A percentile compares a stretch with the other conserved stretches of the same genome.
These are phyloP conservation scores for Nilaparvata lugens DNA, from an alignment of 1,140 invertebrate genomes.

Conservation along the genomic window DNA sequence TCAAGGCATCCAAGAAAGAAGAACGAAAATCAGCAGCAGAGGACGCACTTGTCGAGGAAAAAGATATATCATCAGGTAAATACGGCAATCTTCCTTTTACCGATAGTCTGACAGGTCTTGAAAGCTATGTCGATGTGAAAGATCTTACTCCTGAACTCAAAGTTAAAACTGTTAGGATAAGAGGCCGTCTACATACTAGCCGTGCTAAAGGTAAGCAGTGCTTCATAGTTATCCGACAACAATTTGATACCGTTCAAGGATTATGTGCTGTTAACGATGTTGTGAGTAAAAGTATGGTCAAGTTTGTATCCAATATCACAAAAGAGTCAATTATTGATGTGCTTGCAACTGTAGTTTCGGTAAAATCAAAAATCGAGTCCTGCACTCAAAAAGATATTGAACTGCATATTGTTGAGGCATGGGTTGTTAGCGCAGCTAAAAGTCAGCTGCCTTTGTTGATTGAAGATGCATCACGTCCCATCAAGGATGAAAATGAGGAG, in stretches of 20 bases:
- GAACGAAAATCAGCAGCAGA: neutral
- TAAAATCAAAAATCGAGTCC: slow-evolving; percentile 69
- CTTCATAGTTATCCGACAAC: slow-evolving; percentile 89
- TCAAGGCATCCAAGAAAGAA: neutral
- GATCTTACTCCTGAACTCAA: slow-evolving; percentile 45
- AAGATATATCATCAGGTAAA: slow-evolving; percentile 54
- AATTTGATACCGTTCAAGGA: slow-evolving; percentile 85
- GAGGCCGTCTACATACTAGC: slow-evolving; percentile 84
- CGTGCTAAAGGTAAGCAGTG: slow-evolving; percentile 94
- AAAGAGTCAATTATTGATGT: slow-evolving; percentile 96
- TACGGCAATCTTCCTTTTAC: slow-evolving; percentile 73
- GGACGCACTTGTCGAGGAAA: slow-evolving; percentile 8
- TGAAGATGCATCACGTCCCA: slow-evolving; percentile 83
- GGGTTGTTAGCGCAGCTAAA: slow-evolving; percentile 78
- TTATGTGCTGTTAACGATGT: slow-evolving; percentile 72
- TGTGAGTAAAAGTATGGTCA: slow-evolving; percentile 93
- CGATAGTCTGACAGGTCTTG: slow-evolving; percentile 56
- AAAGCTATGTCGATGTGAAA: slow-evolving; percentile 46
- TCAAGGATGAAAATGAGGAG: slow-evolving; percentile 40
- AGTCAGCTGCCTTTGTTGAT: slow-evolving; percentile 86
- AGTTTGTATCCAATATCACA: slow-evolving; percentile 81
- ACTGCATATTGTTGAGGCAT: slow-evolving; percentile 68
- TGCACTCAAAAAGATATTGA: slow-evolving; percentile 88
- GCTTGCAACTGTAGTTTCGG: slow-evolving; percentile 64
- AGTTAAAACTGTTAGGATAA: slow-evolving; percentile 61